Evolutionary conservation across 2,113 vertebrate species (phyloP).

Genomic region (Caretta caretta): DNA sequence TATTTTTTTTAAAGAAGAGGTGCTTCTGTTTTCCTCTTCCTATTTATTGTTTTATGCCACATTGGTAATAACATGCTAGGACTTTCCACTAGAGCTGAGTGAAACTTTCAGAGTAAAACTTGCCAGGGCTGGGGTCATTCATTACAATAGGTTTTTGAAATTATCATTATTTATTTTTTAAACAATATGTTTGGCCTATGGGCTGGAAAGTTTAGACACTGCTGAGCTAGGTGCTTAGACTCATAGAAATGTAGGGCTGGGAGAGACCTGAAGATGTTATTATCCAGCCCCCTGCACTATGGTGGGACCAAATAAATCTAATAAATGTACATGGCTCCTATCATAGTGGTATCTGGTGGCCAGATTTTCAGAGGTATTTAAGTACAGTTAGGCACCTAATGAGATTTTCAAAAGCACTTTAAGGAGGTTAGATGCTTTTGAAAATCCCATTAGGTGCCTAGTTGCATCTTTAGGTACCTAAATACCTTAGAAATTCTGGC

Average conservation of each 20-base stretch:
- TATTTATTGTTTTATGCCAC: neutral
- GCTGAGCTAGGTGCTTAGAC: neutral
- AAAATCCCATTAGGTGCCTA: neutral
- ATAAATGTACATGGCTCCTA: neutral
- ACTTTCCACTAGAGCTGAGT: neutral
- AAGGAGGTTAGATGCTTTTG: neutral
- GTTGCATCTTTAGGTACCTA: neutral
- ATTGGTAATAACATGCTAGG: neutral
- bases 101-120: neutral
- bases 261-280: neutral
- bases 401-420: neutral
- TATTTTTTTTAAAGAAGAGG: conserved; percentile 13
- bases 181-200: neutral
- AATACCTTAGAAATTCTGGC: neutral
- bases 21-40: neutral
- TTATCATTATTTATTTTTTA: neutral
- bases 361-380: neutral
- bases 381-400: rapidly evolving
- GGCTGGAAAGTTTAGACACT: neutral
- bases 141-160: neutral
- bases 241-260: neutral
- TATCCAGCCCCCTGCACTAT: neutral
- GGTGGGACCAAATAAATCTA: neutral
- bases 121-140: neutral
- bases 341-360: neutral